Evolutionary conservation across 2,113 vertebrate genomes (phyloP), one percentile per base, ranked within the genome.

Genomic region (Sardina pilchardus): DNA sequence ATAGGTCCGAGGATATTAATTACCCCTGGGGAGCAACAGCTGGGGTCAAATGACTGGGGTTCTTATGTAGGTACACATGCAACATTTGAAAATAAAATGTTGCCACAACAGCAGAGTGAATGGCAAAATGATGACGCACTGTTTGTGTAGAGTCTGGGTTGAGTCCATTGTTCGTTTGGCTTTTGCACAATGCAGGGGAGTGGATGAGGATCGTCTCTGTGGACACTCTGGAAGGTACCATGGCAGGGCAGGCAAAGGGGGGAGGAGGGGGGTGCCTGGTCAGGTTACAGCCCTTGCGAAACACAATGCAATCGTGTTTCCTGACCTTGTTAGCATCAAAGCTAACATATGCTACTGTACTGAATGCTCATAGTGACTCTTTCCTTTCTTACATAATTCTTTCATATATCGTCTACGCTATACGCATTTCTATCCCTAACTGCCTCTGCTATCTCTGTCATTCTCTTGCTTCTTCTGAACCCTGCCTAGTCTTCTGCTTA

Each of bases 261-360:
- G 71, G 34, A 34, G 71, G 71, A 78, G 26, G 34, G 34, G 71
- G n/a, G 30, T 1, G 30, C 1, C 82, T 50, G 82, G 88, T 93
- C 92, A 89, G 89, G 91, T 95, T 95, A 92, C 93, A 92, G 82
- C 82, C 89, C 50, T 83, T 87, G 84, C 89, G 92, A 92, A 93
- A 94, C 90, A 90, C 91, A 93, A 94, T 92, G 91, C 92, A 91
- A 84, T 90, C 56, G 87, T 87, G 78, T 90, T 88, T 87, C 85
- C 75, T 92, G 92, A 92, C 89, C 90, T 92, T 88, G 48, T 90
- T 93, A 85, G 85, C 90, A 81, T 84, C 85, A 85, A 80, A 84
- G n/a, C 59, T 21, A 30, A 42, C 34, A 50, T 47, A 67, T 78
- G 71, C 34, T 81, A 47, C 42, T 81, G 16, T 81, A 81, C 43